Conservation (phyloP, 2,797 vertebrate genomes). For the Diplodus sargus region DNA sequence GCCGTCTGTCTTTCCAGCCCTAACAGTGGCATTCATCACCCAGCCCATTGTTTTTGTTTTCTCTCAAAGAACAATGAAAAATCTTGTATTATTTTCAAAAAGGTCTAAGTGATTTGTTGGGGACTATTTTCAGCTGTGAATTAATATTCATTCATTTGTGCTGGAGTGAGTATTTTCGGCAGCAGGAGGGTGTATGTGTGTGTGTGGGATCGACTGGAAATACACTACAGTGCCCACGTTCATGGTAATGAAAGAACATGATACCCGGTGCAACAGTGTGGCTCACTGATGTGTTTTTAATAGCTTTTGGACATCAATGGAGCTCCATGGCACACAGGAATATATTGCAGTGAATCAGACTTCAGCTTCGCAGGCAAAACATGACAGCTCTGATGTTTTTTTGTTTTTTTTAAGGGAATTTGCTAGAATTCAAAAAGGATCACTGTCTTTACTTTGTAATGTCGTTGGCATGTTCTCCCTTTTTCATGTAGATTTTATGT, state of each 20-base stretch:
- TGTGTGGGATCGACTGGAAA: neutral
- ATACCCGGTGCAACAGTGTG: neutral
- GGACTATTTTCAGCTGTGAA: neutral
- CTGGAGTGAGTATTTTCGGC: neutral
- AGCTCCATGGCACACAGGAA: neutral
- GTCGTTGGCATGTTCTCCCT: neutral
- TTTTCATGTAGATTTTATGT: neutral
- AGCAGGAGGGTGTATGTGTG: neutral
- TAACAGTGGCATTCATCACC: neutral
- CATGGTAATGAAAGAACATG: neutral
- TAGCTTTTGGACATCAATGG: slow-evolving; percentile 6
- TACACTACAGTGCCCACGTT: neutral
- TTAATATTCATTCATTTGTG: neutral
- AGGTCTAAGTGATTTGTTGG: neutral
- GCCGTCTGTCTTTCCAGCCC: neutral
- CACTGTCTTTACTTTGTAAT: neutral
- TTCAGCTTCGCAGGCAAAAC: neutral
- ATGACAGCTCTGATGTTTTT: neutral
- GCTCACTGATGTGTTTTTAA: slow-evolving; percentile 1
- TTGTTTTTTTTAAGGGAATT: neutral
- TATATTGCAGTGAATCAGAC: neutral
- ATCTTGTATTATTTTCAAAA: neutral
- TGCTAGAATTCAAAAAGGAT: neutral
- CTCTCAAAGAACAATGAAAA: neutral
- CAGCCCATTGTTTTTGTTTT: neutral